These are phyloP conservation scores for Cinara cedri DNA, from an alignment of 2,888 invertebrate genomes.

Conservation along the genomic window DNA sequence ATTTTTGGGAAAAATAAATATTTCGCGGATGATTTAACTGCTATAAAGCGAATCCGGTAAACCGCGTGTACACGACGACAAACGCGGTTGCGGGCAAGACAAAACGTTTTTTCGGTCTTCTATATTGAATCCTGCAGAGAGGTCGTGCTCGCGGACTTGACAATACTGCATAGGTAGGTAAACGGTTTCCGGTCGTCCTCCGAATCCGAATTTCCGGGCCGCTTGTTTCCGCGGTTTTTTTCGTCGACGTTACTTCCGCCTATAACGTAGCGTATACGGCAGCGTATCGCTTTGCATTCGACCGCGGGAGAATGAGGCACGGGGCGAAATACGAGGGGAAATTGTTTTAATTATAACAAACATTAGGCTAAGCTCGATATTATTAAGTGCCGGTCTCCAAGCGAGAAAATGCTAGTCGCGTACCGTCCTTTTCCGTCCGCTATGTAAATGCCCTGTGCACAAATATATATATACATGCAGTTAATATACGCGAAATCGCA, in stretches of 20 bases:
- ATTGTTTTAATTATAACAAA: slow-evolving; percentile 54
- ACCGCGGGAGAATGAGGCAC: slow-evolving; percentile 8
- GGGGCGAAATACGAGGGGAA: too few species aligned
- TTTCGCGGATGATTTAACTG: too few species aligned
- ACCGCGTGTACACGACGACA: too few species aligned
- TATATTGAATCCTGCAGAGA: too few species aligned
- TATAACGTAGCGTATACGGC: too few species aligned
- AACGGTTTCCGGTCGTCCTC: neutral
- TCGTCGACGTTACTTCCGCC: neutral
- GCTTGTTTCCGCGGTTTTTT: neutral
- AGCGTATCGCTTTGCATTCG: slow-evolving; percentile 6
- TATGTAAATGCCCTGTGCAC: neutral
- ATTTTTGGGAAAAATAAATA: too few species aligned
- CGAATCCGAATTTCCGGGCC: neutral
- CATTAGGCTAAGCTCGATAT: slow-evolving; percentile 42
- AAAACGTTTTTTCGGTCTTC: too few species aligned
- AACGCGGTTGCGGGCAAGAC: too few species aligned
- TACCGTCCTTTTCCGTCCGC: slow-evolving; percentile 2
- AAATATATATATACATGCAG: neutral
- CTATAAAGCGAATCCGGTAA: too few species aligned
- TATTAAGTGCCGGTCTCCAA: slow-evolving; percentile 36
- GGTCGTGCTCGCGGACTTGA: neutral
- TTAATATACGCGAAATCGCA: slow-evolving; percentile 8
- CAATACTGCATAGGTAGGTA: neutral
- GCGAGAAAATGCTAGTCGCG: slow-evolving; percentile 50